phyloP scores from a whole-genome alignment of 1,140 invertebrate species.

The Drosophila lacteicornis region DNA sequence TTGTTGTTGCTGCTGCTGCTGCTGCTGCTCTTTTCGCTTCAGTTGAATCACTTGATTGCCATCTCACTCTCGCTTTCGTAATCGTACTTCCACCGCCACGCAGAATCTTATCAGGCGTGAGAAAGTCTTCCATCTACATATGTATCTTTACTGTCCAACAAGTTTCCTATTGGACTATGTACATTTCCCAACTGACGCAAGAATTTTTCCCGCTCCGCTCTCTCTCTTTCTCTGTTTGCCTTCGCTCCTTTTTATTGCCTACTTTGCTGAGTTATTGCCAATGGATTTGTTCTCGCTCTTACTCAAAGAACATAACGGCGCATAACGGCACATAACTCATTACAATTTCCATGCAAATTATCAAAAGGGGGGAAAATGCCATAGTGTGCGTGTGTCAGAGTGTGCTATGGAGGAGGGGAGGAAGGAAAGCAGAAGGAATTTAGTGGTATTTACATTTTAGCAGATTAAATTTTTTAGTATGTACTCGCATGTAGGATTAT shows the following conservation, averaged over 20 bases:
- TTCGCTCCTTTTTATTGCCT: constrained; percentile 71
- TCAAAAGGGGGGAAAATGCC: constrained; percentile 16
- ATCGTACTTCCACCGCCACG: constrained; percentile 5
- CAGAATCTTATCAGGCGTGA: constrained; percentile 38
- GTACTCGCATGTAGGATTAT: constrained; percentile 38
- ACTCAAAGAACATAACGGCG: constrained; percentile 46
- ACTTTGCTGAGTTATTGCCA: constrained; percentile 78
- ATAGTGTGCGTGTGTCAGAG: constrained; percentile 16
- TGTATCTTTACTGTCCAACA: constrained; percentile 61
- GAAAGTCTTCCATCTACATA: constrained; percentile 19
- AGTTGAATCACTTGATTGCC: constrained; percentile 63
- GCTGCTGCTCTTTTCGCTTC: constrained; percentile 31
- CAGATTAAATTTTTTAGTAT: constrained; percentile 76
- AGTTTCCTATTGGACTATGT: constrained; percentile 73
- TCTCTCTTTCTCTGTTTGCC: neutral
- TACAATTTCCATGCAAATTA: constrained; percentile 79
- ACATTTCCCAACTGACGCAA: constrained; percentile 39
- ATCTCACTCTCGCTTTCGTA: constrained; percentile 15
- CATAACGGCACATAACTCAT: constrained; percentile 75
- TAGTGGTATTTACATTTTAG: constrained; percentile 72
- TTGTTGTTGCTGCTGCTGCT: constrained; percentile 10
- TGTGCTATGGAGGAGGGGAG: neutral
- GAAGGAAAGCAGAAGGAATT: neutral
- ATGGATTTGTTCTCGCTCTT: constrained; percentile 50
- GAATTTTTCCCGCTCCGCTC: constrained; percentile 19